Conservation (phyloP, 2,888 invertebrate species). For the Diplazon laetatorius region DNA sequence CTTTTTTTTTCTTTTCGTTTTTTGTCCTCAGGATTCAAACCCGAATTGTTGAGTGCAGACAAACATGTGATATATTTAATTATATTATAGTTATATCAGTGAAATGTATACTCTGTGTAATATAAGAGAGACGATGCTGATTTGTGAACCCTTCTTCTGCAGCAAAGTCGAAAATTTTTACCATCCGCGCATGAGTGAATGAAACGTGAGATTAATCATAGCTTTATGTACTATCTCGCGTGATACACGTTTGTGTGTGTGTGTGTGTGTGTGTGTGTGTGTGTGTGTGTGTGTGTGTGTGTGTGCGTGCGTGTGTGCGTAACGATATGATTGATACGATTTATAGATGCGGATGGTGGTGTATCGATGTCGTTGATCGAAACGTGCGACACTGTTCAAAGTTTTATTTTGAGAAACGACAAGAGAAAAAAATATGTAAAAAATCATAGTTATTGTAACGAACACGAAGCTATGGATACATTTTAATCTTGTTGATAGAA, state of each 20-base stretch:
- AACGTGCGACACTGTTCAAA: no score
- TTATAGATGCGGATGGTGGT: no score
- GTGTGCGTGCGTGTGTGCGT: no score
- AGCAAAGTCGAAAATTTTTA: conserved; percentile 22
- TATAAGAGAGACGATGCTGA: conserved; percentile 22
- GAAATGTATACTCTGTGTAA: conserved; percentile 11
- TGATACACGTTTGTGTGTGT: no score
- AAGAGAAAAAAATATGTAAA: no score
- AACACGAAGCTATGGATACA: background rate
- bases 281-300: no score
- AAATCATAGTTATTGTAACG: no score
- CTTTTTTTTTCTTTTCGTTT: no score
- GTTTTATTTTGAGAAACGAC: background rate
- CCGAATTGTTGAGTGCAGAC: conserved; percentile 47
- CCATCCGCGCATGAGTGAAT: conserved; percentile 4
- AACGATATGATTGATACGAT: no score
- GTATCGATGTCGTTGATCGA: no score
- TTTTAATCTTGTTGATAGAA: conserved; percentile 44
- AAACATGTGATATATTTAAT: conserved; percentile 61
- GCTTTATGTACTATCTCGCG: conserved; percentile 23
- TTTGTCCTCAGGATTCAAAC: conserved; percentile 22
- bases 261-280: no score
- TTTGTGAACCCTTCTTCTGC: conserved; percentile 1
- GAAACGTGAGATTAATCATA: conserved; percentile 49
- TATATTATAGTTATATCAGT: conserved; percentile 43